Conservation (phyloP, 1,140 invertebrate species). For the Lerema accius region DNA sequence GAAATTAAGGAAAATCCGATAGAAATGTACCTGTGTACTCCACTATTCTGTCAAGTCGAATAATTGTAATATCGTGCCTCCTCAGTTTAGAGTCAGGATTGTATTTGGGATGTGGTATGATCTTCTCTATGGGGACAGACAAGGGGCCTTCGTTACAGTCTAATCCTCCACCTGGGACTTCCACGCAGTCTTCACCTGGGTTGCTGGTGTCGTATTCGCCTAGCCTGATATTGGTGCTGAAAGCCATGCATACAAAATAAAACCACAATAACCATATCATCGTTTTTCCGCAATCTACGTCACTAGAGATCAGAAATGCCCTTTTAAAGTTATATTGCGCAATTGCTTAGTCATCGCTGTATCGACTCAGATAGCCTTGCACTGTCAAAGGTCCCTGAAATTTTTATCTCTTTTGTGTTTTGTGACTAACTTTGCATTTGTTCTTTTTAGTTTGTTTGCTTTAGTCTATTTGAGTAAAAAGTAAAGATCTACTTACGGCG, state of each 20-base stretch:
- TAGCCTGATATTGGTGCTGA: conserved; percentile 70
- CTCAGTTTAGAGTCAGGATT: conserved; percentile 47
- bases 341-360: too few relatives aligned
- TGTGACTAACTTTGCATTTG: too few relatives aligned
- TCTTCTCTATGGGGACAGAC: conserved; percentile 59
- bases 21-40: conserved; percentile 60
- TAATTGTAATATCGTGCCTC: conserved; percentile 78
- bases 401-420: too few relatives aligned
- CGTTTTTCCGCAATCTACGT: too few relatives aligned
- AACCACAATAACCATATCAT: too few relatives aligned
- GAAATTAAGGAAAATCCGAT: too few relatives aligned
- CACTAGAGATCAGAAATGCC: too few relatives aligned
- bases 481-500: conserved; percentile 65
- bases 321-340: too few relatives aligned
- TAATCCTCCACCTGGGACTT: conserved; percentile 52
- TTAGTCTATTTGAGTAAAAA: too few relatives aligned
- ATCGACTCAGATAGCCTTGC: too few relatives aligned
- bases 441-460: too few relatives aligned
- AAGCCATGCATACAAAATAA: conserved; percentile 9
- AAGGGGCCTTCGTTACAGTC: conserved; percentile 60
- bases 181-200: conserved; percentile 55
- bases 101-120: conserved; percentile 75
- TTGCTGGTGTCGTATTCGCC: conserved; percentile 81
- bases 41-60: conserved; percentile 48
- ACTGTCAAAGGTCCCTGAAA: too few relatives aligned